Evolutionary conservation across 2,797 vertebrate species (phyloP).

Genomic region (Cossypha polioptera): DNA sequence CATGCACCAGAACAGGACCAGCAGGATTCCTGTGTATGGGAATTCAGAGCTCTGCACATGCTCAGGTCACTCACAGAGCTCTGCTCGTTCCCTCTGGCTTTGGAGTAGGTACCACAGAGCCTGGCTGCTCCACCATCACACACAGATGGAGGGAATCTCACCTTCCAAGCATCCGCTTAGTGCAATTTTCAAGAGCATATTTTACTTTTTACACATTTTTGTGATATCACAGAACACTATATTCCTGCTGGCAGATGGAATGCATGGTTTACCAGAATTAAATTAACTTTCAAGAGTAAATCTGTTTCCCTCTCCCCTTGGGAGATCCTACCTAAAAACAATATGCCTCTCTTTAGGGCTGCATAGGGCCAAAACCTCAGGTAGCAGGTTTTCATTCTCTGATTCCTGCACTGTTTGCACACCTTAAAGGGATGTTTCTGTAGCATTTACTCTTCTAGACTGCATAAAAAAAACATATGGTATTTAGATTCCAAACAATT

Average conservation of each 20-base stretch:
- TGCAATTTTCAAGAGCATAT: background rate
- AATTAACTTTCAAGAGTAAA: constrained; percentile 1
- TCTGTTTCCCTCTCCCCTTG: background rate
- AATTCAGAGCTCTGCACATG: background rate
- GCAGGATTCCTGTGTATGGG: background rate
- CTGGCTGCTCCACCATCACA: background rate
- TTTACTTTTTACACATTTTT: background rate
- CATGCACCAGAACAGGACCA: background rate
- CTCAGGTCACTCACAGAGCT: background rate
- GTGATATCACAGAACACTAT: background rate
- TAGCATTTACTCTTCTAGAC: background rate
- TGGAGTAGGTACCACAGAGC: background rate
- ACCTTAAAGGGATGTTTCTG: background rate
- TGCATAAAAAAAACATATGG: background rate
- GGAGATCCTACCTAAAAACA: background rate
- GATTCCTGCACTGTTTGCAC: background rate
- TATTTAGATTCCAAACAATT: background rate
- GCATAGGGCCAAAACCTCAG: background rate
- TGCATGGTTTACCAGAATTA: background rate
- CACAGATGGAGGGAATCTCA: background rate
- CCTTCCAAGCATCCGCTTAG: background rate
- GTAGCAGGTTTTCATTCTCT: background rate
- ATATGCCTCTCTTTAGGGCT: background rate
- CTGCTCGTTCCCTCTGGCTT: background rate
- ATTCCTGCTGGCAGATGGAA: constrained; percentile 19